Evolutionary conservation across 2,888 invertebrate genomes (phyloP), one percentile per base, ranked within the genome.

Genomic region (Caenorhabditis plicata): DNA sequence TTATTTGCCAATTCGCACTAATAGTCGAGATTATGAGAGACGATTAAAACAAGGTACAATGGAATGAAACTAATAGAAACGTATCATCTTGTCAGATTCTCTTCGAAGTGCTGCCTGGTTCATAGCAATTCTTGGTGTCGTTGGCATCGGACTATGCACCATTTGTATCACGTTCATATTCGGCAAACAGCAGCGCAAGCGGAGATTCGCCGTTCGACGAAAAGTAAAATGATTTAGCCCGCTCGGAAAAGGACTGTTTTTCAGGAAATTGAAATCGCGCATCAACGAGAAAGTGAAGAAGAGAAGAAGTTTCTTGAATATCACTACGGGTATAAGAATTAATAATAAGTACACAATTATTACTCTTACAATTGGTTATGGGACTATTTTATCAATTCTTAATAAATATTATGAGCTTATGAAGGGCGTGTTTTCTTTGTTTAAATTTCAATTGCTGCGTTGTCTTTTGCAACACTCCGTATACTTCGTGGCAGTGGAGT

Each of bases 31-130:
- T 40, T 64, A 66, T 26, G 61, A 60, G 23, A 61, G 57, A 41
- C 62, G 68, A 39, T 41, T 68, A 20, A 64, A 68, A 48, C 62
- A 68, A 47, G n/a, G n/a, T n/a, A n/a, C n/a, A n/a, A n/a, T n/a
- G n/a, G n/a, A n/a, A n/a, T n/a, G n/a, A n/a, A n/a, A n/a, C n/a
- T n/a, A n/a, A n/a, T n/a, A n/a, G n/a, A n/a, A n/a, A n/a, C n/a
- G n/a, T n/a, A n/a, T n/a, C n/a, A n/a, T n/a, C n/a, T n/a, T n/a
- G n/a, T n/a, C n/a, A n/a, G 71, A 78, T 38, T 69, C 73, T 15
- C 70, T 82, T 4, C 77, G 81, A 39, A 81, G 78, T 55, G 80
- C 81, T 42, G 82, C 80, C 22, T 83, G 83, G 83, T 83, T 83
- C 68, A 74, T 83, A 15, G 82, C 82, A 9, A 76, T 83, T 60